These are phyloP conservation scores for Phainopepla nitens DNA, from an alignment of 2,113 vertebrate genomes.

Conservation along the genomic window DNA sequence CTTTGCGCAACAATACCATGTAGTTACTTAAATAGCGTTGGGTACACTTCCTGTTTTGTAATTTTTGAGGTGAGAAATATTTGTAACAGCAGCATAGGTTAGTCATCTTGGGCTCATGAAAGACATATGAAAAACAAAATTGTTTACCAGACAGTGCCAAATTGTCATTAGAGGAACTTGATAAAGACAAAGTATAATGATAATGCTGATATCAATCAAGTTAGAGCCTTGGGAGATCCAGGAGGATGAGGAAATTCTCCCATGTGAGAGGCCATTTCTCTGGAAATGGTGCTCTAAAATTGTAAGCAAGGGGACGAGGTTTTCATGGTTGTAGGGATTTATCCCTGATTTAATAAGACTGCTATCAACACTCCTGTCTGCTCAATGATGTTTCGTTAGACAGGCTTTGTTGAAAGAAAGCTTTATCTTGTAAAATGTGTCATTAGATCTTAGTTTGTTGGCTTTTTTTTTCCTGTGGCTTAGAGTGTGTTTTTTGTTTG, in stretches of 20 bases:
- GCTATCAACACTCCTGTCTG: background rate
- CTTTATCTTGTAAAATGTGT: background rate
- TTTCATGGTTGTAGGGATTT: background rate
- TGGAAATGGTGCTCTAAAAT: background rate
- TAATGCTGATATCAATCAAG: background rate
- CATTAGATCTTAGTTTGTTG: background rate
- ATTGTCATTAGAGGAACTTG: background rate
- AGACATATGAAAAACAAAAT: background rate
- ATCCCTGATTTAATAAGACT: background rate
- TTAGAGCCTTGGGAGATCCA: background rate
- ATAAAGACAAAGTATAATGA: background rate
- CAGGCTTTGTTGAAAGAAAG: background rate
- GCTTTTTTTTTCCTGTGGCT: background rate
- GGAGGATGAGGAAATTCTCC: background rate
- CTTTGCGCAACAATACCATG: background rate
- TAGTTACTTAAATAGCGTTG: background rate
- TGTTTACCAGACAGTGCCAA: background rate
- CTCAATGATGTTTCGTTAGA: background rate
- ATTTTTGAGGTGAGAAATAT: background rate
- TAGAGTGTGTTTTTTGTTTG: background rate
- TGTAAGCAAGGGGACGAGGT: background rate
- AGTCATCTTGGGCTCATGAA: background rate
- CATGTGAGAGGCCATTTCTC: background rate
- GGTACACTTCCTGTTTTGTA: background rate
- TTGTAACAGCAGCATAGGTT: background rate